These are phyloP conservation scores for Nomada fabriciana DNA, from an alignment of 2,888 invertebrate species.

Conservation along the genomic window DNA sequence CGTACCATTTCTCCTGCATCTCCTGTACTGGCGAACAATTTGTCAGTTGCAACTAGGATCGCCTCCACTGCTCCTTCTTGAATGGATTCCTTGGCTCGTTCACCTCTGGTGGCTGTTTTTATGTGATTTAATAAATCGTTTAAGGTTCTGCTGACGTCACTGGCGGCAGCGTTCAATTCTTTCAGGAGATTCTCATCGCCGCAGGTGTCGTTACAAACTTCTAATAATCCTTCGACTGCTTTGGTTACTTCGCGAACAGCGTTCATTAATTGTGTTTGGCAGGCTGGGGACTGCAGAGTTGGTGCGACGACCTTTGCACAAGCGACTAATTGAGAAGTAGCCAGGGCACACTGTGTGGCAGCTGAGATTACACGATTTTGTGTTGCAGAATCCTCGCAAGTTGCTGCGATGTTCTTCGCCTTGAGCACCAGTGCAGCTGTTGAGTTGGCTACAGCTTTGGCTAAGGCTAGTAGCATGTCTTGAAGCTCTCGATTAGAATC, in stretches of 20 bases:
- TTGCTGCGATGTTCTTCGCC: slow-evolving; percentile 98
- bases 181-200: slow-evolving; percentile 89
- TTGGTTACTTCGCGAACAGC: slow-evolving; percentile 97
- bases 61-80: slow-evolving; percentile 93
- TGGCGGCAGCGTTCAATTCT: slow-evolving; percentile 93
- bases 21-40: slow-evolving; percentile 92
- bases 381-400: slow-evolving; percentile 91
- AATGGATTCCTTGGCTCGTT: slow-evolving; percentile 87
- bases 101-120: slow-evolving; percentile 88
- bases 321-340: slow-evolving; percentile 98
- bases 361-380: slow-evolving; percentile 97
- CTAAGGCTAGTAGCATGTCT: slow-evolving; percentile 96
- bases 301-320: slow-evolving; percentile 97
- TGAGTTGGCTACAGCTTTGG: slow-evolving; percentile 99
- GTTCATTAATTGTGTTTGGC: slow-evolving; percentile 95
- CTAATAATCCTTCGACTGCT: slow-evolving; percentile 95
- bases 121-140: slow-evolving; percentile 96
- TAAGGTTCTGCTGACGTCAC: slow-evolving; percentile 94
- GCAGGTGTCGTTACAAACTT: slow-evolving; percentile 91
- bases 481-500: slow-evolving; percentile 92
- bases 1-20: slow-evolving; percentile 97
- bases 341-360: slow-evolving; percentile 98
- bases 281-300: slow-evolving; percentile 91
- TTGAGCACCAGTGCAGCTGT: slow-evolving; percentile 98
- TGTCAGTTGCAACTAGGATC: slow-evolving; percentile 95